Percentiles rank a stretch among this genome's conserved stretches.
phyloP scores from a whole-genome alignment of 2,888 invertebrate species.

The Drosophila prolongata region DNA sequence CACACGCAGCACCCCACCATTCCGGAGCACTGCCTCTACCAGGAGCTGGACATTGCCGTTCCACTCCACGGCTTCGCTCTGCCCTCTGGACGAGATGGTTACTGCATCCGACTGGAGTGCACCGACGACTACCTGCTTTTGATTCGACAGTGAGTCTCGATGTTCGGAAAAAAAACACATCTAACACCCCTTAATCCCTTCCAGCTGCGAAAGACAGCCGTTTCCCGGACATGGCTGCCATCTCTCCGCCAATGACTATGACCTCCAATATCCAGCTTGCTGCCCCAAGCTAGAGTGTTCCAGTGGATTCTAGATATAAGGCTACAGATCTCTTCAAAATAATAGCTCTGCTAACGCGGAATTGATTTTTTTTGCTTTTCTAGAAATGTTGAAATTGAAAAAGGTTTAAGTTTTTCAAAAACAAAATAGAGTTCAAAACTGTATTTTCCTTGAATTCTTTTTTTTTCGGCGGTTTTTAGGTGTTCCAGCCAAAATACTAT shows the following conservation, averaged over 20 bases:
- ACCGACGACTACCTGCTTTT: constrained; percentile 74
- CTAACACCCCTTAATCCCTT: neutral
- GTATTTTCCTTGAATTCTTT: no score
- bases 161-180: no score
- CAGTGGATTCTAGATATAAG: neutral
- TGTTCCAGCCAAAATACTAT: no score
- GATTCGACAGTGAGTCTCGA: constrained; percentile 71
- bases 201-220: constrained; percentile 61
- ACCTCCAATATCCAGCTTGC: constrained; percentile 67
- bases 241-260: constrained; percentile 55
- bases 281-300: constrained; percentile 52
- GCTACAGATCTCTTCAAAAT: neutral
- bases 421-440: no score
- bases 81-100: constrained; percentile 55
- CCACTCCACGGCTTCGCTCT: constrained; percentile 55
- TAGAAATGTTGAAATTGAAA: no score
- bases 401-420: no score
- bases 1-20: constrained; percentile 62
- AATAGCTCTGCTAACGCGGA: neutral
- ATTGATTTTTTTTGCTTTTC: no score
- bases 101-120: constrained; percentile 66
- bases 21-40: constrained; percentile 64
- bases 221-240: constrained; percentile 52
- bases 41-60: constrained; percentile 65
- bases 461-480: no score